Evolutionary conservation across 2,888 invertebrate species (phyloP).

Genomic region (Metallyticus violacea): DNA sequence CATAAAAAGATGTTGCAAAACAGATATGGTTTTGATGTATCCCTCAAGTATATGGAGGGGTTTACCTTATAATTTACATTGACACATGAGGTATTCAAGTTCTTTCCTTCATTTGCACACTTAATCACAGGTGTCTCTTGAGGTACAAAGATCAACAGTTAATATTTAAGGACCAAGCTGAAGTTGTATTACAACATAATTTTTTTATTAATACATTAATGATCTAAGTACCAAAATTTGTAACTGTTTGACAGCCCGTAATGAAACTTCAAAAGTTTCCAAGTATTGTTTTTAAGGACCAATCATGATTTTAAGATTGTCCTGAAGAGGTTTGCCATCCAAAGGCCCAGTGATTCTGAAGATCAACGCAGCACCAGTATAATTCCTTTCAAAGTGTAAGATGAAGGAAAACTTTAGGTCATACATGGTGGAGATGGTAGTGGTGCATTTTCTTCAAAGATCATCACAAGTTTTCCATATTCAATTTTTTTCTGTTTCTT

Average conservation of each 20-base stretch:
- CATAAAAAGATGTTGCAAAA: no score
- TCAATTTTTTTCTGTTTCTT: constrained; percentile 47
- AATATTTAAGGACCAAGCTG: no score
- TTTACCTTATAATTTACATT: no score
- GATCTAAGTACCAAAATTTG: not conserved
- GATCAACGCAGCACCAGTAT: not conserved
- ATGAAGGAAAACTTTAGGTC: not conserved
- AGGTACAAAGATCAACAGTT: not conserved
- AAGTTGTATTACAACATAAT: not conserved
- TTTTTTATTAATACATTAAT: not conserved
- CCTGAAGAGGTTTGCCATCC: not conserved
- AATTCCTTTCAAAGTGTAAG: not conserved
- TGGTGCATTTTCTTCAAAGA: constrained; percentile 70
- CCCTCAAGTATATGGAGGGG: no score
- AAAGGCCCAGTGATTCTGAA: not conserved
- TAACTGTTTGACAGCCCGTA: not conserved
- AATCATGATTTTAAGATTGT: not conserved
- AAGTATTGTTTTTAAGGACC: not conserved
- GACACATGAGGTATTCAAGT: no score
- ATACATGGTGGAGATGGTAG: constrained; percentile 50
- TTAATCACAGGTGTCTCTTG: no score
- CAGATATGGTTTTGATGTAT: no score
- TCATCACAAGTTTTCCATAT: constrained; percentile 61
- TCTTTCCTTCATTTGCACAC: no score
- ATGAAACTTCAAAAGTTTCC: not conserved